Evolutionary conservation across 2,113 vertebrate species (phyloP).

Genomic region (Formicarius rufipectus): DNA sequence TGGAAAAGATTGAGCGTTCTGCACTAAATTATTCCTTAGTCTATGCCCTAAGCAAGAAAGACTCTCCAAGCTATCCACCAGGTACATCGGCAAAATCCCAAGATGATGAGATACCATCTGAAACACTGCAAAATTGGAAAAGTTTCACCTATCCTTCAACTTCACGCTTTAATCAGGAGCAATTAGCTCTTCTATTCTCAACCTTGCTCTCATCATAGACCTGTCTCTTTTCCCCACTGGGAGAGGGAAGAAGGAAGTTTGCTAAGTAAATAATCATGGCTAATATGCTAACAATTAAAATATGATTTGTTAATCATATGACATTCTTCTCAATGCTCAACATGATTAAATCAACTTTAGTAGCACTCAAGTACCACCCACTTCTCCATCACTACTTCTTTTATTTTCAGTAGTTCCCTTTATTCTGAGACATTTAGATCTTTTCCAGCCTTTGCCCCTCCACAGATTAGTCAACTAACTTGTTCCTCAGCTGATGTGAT

Average conservation of each 20-base stretch:
- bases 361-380: not conserved
- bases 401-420: slow-evolving; percentile 9
- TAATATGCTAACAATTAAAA: slow-evolving; percentile 38
- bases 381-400: not conserved
- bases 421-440: not conserved
- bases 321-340: not conserved
- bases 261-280: slow-evolving; percentile 24
- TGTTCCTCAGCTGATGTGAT: not conserved
- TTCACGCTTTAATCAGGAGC: not conserved
- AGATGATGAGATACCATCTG: not conserved
- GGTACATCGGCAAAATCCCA: not conserved
- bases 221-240: not conserved
- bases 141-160: not conserved
- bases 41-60: not conserved
- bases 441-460: not conserved
- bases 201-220: not conserved
- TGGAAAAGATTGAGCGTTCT: not conserved
- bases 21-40: not conserved
- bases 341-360: not conserved
- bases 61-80: not conserved
- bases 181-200: not conserved
- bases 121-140: not conserved
- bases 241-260: slow-evolving; percentile 40
- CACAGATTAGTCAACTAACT: slow-evolving; percentile 24
- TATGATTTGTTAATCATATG: slow-evolving; percentile 47